A percentile compares a stretch with the other conserved stretches of the same genome.
Evolutionary conservation across 1,140 invertebrate species (phyloP).

Genomic region (Adelges cooleyi): DNA sequence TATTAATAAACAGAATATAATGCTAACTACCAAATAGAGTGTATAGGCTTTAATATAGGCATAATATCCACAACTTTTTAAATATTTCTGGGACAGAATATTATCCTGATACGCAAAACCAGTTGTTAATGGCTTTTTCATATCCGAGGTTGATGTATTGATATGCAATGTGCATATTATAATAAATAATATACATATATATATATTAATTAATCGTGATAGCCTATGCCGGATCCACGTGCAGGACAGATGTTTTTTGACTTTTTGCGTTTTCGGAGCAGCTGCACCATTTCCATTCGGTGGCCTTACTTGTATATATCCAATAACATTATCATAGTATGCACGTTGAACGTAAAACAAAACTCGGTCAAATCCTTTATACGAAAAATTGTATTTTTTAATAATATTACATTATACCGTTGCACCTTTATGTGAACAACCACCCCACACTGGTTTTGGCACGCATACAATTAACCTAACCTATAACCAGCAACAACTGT

Average conservation of each 20-base stretch:
- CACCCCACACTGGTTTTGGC: no score
- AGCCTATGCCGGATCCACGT: conserved; percentile 8
- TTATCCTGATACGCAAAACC: neutral
- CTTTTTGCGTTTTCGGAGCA: conserved; percentile 21
- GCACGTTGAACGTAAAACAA: neutral
- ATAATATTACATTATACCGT: no score
- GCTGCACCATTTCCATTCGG: neutral
- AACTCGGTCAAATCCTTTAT: conserved; percentile 2
- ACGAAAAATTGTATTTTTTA: neutral
- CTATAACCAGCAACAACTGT: no score
- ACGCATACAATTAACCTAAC: no score
- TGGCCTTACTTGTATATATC: neutral
- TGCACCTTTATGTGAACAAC: no score
- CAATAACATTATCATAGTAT: no score
- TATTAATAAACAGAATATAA: no score
- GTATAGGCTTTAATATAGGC: no score
- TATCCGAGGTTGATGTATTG: neutral
- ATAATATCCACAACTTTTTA: no score
- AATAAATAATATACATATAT: neutral
- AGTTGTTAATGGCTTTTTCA: neutral
- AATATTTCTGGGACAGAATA: neutral
- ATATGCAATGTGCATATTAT: neutral
- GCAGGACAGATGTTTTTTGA: conserved; percentile 16
- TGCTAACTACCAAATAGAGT: no score
- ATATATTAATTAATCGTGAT: conserved; percentile 24